Evolutionary conservation across 2,113 vertebrate genomes (phyloP).

Genomic region (Rhombomys opimus): DNA sequence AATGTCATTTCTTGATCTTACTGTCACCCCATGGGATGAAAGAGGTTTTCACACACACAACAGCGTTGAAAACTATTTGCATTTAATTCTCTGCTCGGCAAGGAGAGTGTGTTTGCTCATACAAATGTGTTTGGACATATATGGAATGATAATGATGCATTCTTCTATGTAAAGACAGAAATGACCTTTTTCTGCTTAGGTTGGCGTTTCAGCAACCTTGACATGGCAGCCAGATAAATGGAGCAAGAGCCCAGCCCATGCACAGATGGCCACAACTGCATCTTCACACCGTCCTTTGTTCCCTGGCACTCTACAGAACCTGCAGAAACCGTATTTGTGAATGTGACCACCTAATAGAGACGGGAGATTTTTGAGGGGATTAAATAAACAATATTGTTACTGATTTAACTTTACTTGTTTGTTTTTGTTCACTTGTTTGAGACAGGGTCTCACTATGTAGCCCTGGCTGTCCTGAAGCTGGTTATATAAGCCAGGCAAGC

Average conservation of each 20-base stretch:
- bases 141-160: not conserved
- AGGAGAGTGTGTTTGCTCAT: not conserved
- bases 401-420: not conserved
- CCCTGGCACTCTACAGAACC: not conserved
- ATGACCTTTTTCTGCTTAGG: conserved; percentile 49
- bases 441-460: no score
- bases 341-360: conserved; percentile 29
- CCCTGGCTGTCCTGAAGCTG: not conserved
- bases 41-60: not conserved
- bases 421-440: no score
- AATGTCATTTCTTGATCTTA: not conserved
- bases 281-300: not conserved
- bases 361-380: conserved; percentile 22
- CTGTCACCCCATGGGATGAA: not conserved
- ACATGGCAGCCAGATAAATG: conserved; percentile 1
- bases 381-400: conserved; percentile 58
- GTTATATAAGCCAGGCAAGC: not conserved
- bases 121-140: not conserved
- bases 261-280: not conserved
- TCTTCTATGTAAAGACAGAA: conserved; percentile 12
- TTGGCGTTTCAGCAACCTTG: not conserved
- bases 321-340: conserved; percentile 48
- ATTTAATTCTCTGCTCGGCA: not conserved
- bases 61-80: not conserved
- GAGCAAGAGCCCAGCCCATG: not conserved